Base-by-base conservation (phyloP, 2,888 invertebrate species). In the Machimus rusticus region DNA sequence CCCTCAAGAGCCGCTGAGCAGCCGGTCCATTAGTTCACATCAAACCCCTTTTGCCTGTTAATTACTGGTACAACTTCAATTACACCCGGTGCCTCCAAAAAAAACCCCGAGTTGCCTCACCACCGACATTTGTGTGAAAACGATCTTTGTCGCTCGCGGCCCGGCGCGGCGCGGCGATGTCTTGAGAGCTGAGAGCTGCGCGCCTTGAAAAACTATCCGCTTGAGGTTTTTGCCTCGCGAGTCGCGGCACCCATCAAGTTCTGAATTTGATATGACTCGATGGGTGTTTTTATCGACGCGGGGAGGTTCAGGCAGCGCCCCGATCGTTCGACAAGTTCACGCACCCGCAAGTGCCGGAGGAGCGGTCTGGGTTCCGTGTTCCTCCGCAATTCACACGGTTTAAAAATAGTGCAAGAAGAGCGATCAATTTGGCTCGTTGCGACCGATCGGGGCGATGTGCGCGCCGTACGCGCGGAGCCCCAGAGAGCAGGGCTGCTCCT, bases 341-440 rank as follows among this genome's bases (percentile, higher is more conserved):
- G 31, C 51, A 82, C 43, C 39, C 85, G n/a, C 16, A 12, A 51
- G 34, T 46, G 46, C n/a, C 28, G 51, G 9, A 76, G 66, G 66
- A 66, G 23, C 19, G 66, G 14, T 86, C 87, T 87, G 87, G 85
- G 78, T 88, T 87, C 46, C 57, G 31, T 74, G 78, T 55, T 74
- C 16, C 16, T 39, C 79, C 39, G 66, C 19, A 88, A 84, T 88
- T 88, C 88, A 88, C 88, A 88, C 88, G 88, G 88, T 85, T 88
- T 74, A 85, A 85, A 88, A 87, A 87, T 81, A 66, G 86, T 51
- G n/a, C 51, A 19, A 5, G 51, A 34, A 28, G 46, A 34, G 16
- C 14, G 46, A 51, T 76, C 31, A 85, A 85, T 74, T 43, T 31
- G 28, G 8, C 39, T 16, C 19, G 77, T 51, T 37, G 74, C 74